These are phyloP conservation scores for Sceloporus undulatus DNA, from an alignment of 2,113 vertebrate species.

Conservation along the genomic window DNA sequence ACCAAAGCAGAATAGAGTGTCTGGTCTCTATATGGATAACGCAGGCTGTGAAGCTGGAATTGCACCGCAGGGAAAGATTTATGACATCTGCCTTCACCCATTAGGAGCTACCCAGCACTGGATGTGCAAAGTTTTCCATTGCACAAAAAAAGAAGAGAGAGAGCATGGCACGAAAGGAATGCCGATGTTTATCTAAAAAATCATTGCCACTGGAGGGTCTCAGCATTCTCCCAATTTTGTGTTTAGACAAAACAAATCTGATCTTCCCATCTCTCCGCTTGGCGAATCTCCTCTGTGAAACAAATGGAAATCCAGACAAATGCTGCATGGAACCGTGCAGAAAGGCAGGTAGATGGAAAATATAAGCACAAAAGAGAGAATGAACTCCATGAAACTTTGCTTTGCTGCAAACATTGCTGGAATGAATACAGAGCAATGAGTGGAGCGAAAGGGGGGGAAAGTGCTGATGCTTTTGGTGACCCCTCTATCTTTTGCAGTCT, in stretches of 20 bases:
- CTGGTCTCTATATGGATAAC: not conserved
- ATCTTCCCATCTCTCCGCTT: slow-evolving; percentile 53
- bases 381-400: no score
- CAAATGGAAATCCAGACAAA: slow-evolving; percentile 18
- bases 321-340: not conserved
- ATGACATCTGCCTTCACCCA: not conserved
- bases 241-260: slow-evolving; percentile 74
- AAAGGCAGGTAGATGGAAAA: not conserved
- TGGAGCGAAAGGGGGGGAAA: no score
- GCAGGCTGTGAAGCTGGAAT: not conserved
- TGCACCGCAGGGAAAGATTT: not conserved
- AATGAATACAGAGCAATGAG: not conserved
- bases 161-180: slow-evolving; percentile 75
- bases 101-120: slow-evolving; percentile 48
- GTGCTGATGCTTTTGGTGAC: not conserved
- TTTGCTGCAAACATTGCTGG: not conserved
- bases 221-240: slow-evolving; percentile 69
- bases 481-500: not conserved
- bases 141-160: slow-evolving; percentile 61
- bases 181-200: slow-evolving; percentile 75
- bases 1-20: not conserved
- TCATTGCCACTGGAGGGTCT: slow-evolving; percentile 69
- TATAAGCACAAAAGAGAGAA: not conserved
- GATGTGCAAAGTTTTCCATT: slow-evolving; percentile 65
- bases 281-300: slow-evolving; percentile 48